Conservation (phyloP, 2,888 invertebrate genomes). For the Dione juno region DNA sequence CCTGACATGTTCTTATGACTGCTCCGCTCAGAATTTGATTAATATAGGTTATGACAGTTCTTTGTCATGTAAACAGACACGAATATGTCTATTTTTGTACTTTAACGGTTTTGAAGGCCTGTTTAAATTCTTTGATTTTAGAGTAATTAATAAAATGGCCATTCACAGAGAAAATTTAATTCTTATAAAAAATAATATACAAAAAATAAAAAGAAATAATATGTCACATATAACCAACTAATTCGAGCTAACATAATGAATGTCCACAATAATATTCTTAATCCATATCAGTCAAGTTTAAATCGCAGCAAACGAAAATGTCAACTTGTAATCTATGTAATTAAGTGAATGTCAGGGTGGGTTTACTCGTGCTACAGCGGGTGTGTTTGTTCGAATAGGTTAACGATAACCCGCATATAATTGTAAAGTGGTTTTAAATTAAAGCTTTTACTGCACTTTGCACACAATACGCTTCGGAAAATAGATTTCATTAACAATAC, state of each 20-base stretch:
- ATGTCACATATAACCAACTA: background rate
- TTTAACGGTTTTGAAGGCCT: conserved; percentile 44
- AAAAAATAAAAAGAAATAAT: background rate
- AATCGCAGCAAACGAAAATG: conserved; percentile 74
- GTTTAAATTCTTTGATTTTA: background rate
- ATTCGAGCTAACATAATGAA: conserved; percentile 15
- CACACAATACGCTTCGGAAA: background rate
- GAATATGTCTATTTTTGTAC: conserved; percentile 49
- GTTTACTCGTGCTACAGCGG: conserved; percentile 53
- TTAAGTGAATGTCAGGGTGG: conserved; percentile 79
- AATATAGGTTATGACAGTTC: conserved; percentile 73
- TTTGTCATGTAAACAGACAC: conserved; percentile 61
- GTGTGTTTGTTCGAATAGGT: conserved; percentile 36
- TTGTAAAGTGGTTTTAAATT: conserved; percentile 35
- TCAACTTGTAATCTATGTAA: conserved; percentile 82
- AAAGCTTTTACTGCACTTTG: conserved; percentile 6
- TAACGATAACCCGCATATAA: conserved; percentile 27
- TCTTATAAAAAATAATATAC: background rate
- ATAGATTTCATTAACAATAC: background rate
- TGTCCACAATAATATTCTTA: conserved; percentile 46
- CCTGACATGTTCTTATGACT: conserved; percentile 64
- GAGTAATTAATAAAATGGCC: background rate
- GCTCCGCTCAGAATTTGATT: conserved; percentile 75
- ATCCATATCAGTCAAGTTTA: conserved; percentile 77
- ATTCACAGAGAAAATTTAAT: no score